These are phyloP conservation scores for Amyelois transitella DNA, from an alignment of 1,140 invertebrate species.

Conservation along the genomic window DNA sequence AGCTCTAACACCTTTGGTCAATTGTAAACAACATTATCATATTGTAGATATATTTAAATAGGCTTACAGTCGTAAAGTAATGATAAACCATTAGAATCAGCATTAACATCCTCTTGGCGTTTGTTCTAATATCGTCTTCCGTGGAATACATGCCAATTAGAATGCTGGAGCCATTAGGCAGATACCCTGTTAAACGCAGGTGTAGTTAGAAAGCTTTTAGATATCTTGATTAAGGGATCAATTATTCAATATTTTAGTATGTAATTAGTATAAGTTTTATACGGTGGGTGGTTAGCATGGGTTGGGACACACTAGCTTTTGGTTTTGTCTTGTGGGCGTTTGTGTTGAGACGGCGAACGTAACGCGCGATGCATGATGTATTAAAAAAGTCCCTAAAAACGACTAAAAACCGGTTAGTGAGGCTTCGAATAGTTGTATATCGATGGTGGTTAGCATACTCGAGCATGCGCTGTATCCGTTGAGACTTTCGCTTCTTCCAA, in stretches of 20 bases:
- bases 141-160: neutral
- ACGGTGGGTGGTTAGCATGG: slow-evolving; percentile 56
- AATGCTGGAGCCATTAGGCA: no score
- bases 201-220: slow-evolving; percentile 19
- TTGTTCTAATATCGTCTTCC: no score
- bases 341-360: slow-evolving; percentile 25
- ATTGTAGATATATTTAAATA: no score
- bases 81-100: no score
- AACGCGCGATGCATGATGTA: slow-evolving; percentile 26
- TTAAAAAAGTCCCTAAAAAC: slow-evolving; percentile 29
- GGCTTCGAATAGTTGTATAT: slow-evolving; percentile 51
- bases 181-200: no score
- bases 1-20: no score
- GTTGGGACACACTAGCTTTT: slow-evolving; percentile 59
- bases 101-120: no score
- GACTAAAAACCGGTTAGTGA: slow-evolving; percentile 27
- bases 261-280: slow-evolving; percentile 1
- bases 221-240: neutral
- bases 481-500: slow-evolving; percentile 66
- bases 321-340: slow-evolving; percentile 52
- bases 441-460: slow-evolving; percentile 57
- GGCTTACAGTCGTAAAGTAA: no score
- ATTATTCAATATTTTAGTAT: neutral
- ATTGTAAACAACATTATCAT: no score
- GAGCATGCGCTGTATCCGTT: slow-evolving; percentile 72